These are phyloP conservation scores for Conus betulinus DNA, from an alignment of 1,140 invertebrate genomes.

Conservation along the genomic window DNA sequence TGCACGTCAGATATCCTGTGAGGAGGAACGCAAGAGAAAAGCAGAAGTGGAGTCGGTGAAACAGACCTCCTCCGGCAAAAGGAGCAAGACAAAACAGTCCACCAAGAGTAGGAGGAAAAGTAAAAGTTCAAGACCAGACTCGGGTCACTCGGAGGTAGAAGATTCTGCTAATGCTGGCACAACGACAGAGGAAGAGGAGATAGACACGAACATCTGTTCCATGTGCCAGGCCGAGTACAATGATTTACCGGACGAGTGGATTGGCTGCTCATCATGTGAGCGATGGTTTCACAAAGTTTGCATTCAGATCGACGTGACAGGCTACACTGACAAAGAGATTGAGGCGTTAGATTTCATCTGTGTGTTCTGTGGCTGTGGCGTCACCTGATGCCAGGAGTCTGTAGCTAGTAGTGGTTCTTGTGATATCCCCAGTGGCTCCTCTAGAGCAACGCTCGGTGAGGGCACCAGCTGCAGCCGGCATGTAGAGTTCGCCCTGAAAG, in stretches of 20 bases:
- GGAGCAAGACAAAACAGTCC: background rate
- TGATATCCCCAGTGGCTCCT: background rate
- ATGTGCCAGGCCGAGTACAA: constrained; percentile 28
- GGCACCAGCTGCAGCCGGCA: too few species aligned
- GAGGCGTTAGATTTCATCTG: constrained; percentile 33
- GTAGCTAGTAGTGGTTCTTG: background rate
- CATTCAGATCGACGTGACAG: constrained; percentile 31
- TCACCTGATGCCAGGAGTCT: constrained; percentile 23
- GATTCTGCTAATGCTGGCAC: constrained; percentile 12
- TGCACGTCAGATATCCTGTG: constrained; percentile 18
- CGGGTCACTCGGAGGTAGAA: background rate
- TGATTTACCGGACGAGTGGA: constrained; percentile 27
- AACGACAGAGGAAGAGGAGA: constrained; percentile 13
- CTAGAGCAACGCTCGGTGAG: background rate
- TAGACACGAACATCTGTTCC: constrained; percentile 37
- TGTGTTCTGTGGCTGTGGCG: constrained; percentile 25
- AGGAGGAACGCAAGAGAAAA: constrained; percentile 31
- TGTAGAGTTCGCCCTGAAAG: background rate
- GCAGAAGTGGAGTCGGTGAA: constrained; percentile 8
- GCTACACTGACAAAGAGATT: constrained; percentile 31
- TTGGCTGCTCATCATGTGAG: constrained; percentile 32
- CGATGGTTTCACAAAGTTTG: constrained; percentile 34
- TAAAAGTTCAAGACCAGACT: background rate
- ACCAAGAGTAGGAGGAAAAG: background rate
- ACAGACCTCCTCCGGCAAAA: background rate